These are phyloP conservation scores for Pegoplata infirma DNA, from an alignment of 2,888 invertebrate genomes.

Conservation along the genomic window DNA sequence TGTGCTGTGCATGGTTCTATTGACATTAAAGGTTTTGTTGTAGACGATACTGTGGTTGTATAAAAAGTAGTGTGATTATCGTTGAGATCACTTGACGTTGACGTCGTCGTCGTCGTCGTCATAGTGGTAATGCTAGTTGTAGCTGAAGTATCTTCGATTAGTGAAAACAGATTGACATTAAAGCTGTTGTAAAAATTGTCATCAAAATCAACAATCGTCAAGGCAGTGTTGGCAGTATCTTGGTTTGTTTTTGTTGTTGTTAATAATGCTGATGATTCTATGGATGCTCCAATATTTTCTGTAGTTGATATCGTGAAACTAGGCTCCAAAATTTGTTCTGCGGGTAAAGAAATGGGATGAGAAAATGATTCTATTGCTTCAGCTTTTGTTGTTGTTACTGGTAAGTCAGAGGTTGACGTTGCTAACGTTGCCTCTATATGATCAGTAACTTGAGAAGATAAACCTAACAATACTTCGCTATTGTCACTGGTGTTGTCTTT, in stretches of 20 bases:
- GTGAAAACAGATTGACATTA: conserved; percentile 69
- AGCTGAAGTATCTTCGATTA: conserved; percentile 64
- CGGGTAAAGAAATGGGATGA: no score
- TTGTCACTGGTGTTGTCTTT: background rate
- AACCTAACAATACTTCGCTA: background rate
- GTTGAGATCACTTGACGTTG: background rate
- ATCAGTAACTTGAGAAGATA: background rate
- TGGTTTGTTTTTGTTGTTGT: background rate
- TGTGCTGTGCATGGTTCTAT: background rate
- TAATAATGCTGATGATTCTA: background rate
- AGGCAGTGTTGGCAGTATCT: conserved; percentile 36
- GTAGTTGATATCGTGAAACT: background rate
- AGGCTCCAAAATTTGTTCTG: no score
- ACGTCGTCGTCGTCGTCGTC: background rate
- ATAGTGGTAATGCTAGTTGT: background rate
- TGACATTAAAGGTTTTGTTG: background rate
- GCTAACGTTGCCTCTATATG: no score
- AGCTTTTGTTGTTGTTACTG: conserved; percentile 25
- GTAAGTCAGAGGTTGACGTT: no score
- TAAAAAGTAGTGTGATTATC: background rate
- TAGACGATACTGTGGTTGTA: no score
- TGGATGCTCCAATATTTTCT: background rate
- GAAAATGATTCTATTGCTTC: background rate
- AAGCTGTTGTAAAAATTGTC: conserved; percentile 73
- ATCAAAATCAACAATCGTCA: conserved; percentile 66